Conservation (phyloP, 2,888 invertebrate species). For the Steinernema hermaphroditum region DNA sequence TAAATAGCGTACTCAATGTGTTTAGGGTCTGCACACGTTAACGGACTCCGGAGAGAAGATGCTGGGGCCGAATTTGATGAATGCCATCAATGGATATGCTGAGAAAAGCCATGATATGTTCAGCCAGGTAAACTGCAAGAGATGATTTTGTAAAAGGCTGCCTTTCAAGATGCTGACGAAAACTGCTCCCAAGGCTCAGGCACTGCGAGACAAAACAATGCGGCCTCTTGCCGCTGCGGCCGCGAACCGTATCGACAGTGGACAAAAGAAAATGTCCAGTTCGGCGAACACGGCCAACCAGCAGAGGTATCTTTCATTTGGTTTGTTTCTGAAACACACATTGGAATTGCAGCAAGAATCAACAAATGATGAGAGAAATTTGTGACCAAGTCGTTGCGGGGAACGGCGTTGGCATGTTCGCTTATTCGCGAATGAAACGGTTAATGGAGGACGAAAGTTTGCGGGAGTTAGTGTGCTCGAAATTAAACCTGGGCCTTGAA, state of each 20-base stretch:
- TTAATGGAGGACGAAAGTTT: conserved; percentile 99
- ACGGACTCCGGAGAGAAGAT: conserved; percentile 61
- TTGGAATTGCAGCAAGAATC: conserved; percentile 63
- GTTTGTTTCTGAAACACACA: background rate
- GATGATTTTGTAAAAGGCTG: no score
- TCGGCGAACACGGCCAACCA: conserved; percentile 9
- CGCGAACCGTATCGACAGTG: conserved; percentile 60
- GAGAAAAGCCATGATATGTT: conserved; percentile 64
- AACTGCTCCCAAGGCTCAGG: conserved; percentile 66
- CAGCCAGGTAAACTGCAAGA: conserved; percentile 52
- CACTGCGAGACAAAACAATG: conserved; percentile 62
- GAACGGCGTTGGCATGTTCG: conserved; percentile 94
- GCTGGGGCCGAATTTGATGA: conserved; percentile 62
- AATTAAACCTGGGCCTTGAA: conserved; percentile 89
- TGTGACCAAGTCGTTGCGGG: conserved; percentile 77
- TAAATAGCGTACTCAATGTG: background rate
- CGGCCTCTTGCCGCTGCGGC: conserved; percentile 57
- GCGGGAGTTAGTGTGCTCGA: conserved; percentile 89
- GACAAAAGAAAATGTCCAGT: conserved; percentile 42
- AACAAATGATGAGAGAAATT: conserved; percentile 64
- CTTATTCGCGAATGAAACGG: conserved; percentile 71
- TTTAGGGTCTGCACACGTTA: conserved; percentile 50
- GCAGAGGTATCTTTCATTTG: background rate
- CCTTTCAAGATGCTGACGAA: conserved; percentile 60
- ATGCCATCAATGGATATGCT: conserved; percentile 63